Percentiles rank a stretch among this genome's conserved stretches.
Evolutionary conservation across 2,797 vertebrate species (phyloP).

Genomic region (Brachyalestes nurse): DNA sequence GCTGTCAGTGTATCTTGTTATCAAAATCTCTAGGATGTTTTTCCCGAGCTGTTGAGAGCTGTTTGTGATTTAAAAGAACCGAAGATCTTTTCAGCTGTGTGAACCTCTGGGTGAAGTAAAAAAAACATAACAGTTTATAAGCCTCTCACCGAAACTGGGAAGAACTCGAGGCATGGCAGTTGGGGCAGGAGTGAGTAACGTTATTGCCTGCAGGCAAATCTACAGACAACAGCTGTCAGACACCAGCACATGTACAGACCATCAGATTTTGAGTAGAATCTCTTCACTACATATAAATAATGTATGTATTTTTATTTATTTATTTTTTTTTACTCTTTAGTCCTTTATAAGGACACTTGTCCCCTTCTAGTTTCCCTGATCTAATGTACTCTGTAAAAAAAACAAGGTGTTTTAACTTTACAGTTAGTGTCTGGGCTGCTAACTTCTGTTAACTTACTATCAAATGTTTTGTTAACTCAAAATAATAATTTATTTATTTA

Average conservation of each 20-base stretch:
- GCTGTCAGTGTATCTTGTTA: not conserved
- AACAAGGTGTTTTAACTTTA: no score
- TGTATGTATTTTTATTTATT: not conserved
- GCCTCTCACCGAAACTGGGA: conserved; percentile 54
- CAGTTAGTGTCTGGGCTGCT: no score
- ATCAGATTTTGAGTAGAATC: conserved; percentile 66
- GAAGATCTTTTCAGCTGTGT: not conserved
- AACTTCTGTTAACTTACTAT: not conserved
- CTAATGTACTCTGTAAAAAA: no score
- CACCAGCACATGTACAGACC: conserved; percentile 67
- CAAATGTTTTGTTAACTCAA: no score
- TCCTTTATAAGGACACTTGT: not conserved
- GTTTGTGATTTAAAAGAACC: not conserved
- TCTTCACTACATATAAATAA: not conserved
- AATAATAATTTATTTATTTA: no score
- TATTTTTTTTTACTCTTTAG: not conserved
- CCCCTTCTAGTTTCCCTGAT: not conserved
- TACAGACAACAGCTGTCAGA: conserved; percentile 54
- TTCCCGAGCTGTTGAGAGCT: not conserved
- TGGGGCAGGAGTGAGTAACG: conserved; percentile 60
- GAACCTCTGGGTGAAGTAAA: conserved; percentile 51
- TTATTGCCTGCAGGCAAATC: conserved; percentile 69
- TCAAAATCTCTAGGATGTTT: not conserved
- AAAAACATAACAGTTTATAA: conserved; percentile 52
- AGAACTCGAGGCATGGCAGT: conserved; percentile 57